Conservation (phyloP, 2,888 invertebrate genomes). For the Platycheirus rosarum region DNA sequence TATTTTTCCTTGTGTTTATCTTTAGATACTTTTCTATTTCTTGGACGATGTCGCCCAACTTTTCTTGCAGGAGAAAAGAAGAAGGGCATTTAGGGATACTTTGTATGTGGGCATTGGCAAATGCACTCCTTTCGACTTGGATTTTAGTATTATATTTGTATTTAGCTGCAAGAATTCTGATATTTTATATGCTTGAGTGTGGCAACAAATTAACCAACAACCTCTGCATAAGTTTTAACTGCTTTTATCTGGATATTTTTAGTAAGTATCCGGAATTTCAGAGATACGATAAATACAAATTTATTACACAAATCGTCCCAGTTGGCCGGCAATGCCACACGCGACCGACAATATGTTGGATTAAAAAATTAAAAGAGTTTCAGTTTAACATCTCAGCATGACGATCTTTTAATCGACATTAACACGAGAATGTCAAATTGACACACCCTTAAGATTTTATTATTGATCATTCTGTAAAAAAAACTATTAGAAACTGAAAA, state of each 20-base stretch:
- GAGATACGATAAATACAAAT: slow-evolving; percentile 35
- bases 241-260: slow-evolving; percentile 71
- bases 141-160: slow-evolving; percentile 2
- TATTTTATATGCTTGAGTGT: slow-evolving; percentile 6
- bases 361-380: no score
- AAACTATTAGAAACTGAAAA: neutral
- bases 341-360: no score
- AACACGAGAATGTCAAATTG: slow-evolving; percentile 33
- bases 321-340: slow-evolving; percentile 24
- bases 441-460: slow-evolving; percentile 37
- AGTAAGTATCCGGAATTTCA: slow-evolving; percentile 66
- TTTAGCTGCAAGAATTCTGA: no score
- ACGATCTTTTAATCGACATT: slow-evolving; percentile 4
- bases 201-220: slow-evolving; percentile 44
- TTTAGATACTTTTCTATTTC: slow-evolving; percentile 44
- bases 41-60: slow-evolving; percentile 13
- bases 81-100: slow-evolving; percentile 19
- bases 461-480: neutral
- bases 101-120: no score
- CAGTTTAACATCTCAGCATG: no score
- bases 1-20: slow-evolving; percentile 1
- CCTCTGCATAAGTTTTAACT: slow-evolving; percentile 62
- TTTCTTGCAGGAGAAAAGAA: neutral
- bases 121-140: no score
- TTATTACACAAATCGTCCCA: slow-evolving; percentile 25